Evolutionary conservation across 1,140 invertebrate species (phyloP), one percentile per base, ranked within the genome.

Genomic region (Cephus cinctus): DNA sequence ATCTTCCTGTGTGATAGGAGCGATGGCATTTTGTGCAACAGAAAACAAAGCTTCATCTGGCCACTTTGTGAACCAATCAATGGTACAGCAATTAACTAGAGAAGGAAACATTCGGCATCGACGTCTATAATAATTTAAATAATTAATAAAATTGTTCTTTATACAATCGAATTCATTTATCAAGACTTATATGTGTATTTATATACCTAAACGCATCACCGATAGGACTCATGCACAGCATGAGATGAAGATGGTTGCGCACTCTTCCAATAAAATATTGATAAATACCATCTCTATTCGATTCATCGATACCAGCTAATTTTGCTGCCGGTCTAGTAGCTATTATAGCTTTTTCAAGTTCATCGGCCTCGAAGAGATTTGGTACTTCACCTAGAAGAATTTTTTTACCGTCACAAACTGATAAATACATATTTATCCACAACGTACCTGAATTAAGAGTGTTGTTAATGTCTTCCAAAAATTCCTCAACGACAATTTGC

Each of bases 61-160:
- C 93, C 93, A 96, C 52, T 89, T 88, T 49, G 82, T 86, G 70
- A 94, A 95, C 91, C 92, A 96, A 69, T 96, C 90, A 43, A 96
- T 95, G 0, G 92, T 95, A 59, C 92, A 95, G 65, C 91, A 95
- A 63, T 95, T 96, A 0, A 96, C 89, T 30, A 96, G 75, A 0
- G 92, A 94, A 1, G 94, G 93, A 69, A 95, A 96, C 82, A 93
- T 89, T 35, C 87, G 80, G 57, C 87, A 89, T 4, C 87, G 77
- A 5, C 85, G 75, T 27, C 87, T 85, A 54, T 21, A 61, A 54
- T 35, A 20, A 4, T 12, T 30, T 31, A 2, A 40, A 12, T 39
- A 39, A 22, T 42, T 20, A 21, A 42, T 25, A 32, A 44, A 14
- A 32, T 31, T 14, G 14, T 14, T 39, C 34, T 34, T 5, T 9